Base-by-base conservation (phyloP, 2,113 vertebrate species). In the Sapajus apella region DNA sequence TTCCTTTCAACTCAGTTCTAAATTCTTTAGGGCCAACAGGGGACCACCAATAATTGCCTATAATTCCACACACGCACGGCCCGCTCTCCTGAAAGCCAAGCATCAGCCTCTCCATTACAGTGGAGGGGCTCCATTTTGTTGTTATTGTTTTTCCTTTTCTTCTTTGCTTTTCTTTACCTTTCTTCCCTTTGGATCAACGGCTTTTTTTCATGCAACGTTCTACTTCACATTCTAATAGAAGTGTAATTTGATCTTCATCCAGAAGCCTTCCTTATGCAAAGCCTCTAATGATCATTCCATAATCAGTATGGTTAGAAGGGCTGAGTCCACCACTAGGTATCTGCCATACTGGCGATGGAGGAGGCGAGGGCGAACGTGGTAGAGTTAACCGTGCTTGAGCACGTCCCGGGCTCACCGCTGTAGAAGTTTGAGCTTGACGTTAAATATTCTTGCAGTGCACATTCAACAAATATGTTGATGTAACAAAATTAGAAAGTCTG, bases 1-100 rank as follows among this genome's bases (percentile, higher is more conserved):
- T 98, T 98, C 98, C 85, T 77, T 85, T 94, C 93, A 90, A 98
- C 0, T 1, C 13, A 68, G 72, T 93, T 97, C 95, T 96, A 43
- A 85, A 95, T 98, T 98, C 96, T 98, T 98, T 23, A 81, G 83
- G 87, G 94, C 96, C 97, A 96, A 82, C 55, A 94, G 97, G 96
- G 98, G 97, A 70, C 97, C 94, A 1, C 96, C 0, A 1, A 86
- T 98, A 98, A 98, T 98, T 98, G 97, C 82, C 97, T 98, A 97
- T 98, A 98, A 98, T 96, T 98, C 97, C 98, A 95, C 75, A 97
- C 97, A 96, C 97, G 97, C 97, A 87, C 0, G 2, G 86, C 91
- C 91, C 76, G 18, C 90, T 90, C 96, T 91, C 88, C 55, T 0
- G 5, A 96, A 83, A 83, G 94, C 83, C 58, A 52, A 66, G 55